Conservation (phyloP, 2,113 vertebrate genomes). For the Tauraco erythrolophus region DNA sequence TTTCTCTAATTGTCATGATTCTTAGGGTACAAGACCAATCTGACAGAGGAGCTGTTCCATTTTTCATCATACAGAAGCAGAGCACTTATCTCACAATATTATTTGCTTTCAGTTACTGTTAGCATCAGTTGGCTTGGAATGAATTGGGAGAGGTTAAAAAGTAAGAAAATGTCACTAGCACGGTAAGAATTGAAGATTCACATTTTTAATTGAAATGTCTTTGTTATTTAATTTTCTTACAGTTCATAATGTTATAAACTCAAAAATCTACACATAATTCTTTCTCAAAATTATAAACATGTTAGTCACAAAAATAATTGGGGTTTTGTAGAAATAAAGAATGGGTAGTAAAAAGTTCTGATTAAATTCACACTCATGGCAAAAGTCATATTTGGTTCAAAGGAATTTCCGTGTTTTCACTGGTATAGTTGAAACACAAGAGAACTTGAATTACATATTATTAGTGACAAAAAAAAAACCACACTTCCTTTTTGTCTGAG, state of each 20-base stretch:
- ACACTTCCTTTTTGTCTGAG: neutral
- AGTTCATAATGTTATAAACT: neutral
- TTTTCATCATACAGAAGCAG: neutral
- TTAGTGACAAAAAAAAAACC: neutral
- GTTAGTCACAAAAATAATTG: neutral
- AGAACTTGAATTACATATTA: neutral
- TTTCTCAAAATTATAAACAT: neutral
- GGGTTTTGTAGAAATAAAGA: neutral
- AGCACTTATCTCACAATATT: neutral
- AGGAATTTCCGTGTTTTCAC: neutral
- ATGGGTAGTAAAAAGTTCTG: neutral
- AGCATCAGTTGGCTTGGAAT: neutral
- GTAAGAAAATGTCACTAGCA: neutral
- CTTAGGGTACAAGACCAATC: neutral
- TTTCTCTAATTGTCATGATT: slow-evolving; percentile 22
- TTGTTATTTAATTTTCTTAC: neutral
- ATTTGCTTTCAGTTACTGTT: neutral
- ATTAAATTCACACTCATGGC: neutral
- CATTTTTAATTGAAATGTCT: neutral
- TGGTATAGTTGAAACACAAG: neutral
- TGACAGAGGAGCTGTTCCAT: neutral
- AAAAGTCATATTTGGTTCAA: neutral
- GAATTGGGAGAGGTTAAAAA: neutral
- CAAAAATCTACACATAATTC: neutral
- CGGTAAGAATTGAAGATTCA: neutral